Conservation (phyloP, 2,888 invertebrate species). For the Drosophila anomelani region DNA sequence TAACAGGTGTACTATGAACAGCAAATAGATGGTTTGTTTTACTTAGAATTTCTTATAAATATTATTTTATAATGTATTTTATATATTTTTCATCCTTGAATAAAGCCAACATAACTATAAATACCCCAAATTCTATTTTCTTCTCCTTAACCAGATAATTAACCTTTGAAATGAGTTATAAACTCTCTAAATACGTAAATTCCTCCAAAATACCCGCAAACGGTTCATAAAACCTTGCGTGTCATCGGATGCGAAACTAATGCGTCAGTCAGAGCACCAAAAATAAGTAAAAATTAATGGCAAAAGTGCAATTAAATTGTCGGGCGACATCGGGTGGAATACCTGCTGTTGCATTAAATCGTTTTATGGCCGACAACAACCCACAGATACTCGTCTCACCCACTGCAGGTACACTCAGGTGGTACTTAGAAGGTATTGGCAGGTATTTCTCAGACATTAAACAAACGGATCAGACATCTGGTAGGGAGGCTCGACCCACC, state of each 20-base stretch:
- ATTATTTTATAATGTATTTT: not conserved
- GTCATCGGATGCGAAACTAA: slow-evolving; percentile 29
- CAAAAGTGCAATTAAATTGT: slow-evolving; percentile 42
- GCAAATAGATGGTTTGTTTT: not conserved
- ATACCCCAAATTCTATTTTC: not conserved
- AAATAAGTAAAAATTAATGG: slow-evolving; percentile 25
- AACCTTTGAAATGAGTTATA: not conserved
- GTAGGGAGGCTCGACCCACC: slow-evolving; percentile 13
- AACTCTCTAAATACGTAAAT: not conserved
- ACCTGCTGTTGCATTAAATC: slow-evolving; percentile 32
- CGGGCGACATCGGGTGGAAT: slow-evolving; percentile 10
- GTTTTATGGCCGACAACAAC: slow-evolving; percentile 22
- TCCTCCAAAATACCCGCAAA: slow-evolving; percentile 13
- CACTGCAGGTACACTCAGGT: slow-evolving; percentile 21
- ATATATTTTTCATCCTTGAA: not conserved
- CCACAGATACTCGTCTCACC: slow-evolving; percentile 1
- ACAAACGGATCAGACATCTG: slow-evolving; percentile 9
- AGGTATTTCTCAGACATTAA: slow-evolving; percentile 14
- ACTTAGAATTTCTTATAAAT: too few relatives aligned
- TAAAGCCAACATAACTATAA: not conserved
- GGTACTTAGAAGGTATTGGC: not conserved
- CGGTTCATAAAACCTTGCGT: slow-evolving; percentile 13
- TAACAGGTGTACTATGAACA: not conserved
- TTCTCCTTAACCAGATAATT: not conserved
- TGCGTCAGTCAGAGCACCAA: slow-evolving; percentile 24